phyloP scores from a whole-genome alignment of 1,140 invertebrate genomes.

The Papilio machaon region DNA sequence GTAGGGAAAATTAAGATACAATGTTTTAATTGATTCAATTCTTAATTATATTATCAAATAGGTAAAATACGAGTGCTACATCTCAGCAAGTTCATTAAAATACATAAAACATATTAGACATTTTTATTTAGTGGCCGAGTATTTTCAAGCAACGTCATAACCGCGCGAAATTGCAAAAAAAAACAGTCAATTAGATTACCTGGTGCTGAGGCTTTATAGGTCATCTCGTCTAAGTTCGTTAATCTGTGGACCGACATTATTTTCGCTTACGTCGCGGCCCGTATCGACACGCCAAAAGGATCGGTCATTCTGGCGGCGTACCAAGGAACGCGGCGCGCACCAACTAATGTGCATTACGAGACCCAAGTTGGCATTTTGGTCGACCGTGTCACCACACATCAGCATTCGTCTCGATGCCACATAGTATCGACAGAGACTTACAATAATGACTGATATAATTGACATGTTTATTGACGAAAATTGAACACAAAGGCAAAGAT shows the following conservation, averaged over 20 bases:
- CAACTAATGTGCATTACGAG: slow-evolving; percentile 77
- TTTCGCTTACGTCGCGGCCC: slow-evolving; percentile 65
- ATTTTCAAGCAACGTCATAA: slow-evolving; percentile 12
- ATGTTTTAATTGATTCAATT: no score
- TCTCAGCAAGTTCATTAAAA: not conserved
- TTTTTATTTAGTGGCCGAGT: not conserved
- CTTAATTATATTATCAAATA: no score
- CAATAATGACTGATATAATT: slow-evolving; percentile 6
- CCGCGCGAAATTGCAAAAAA: slow-evolving; percentile 16
- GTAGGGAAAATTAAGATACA: no score
- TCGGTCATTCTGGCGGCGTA: slow-evolving; percentile 78
- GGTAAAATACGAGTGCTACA: not conserved
- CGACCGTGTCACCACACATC: slow-evolving; percentile 45
- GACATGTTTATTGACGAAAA: not conserved
- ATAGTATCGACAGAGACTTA: not conserved
- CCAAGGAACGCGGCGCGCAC: slow-evolving; percentile 78
- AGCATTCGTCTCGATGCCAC: not conserved
- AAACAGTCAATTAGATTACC: slow-evolving; percentile 44
- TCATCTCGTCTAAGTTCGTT: slow-evolving; percentile 76
- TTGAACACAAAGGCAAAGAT: not conserved
- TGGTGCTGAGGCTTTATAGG: slow-evolving; percentile 69
- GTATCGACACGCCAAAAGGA: slow-evolving; percentile 80
- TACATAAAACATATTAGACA: not conserved
- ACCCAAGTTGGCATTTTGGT: slow-evolving; percentile 79
- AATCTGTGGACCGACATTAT: slow-evolving; percentile 80